Conservation (phyloP, 1,140 invertebrate genomes). For the Phortica variegata region DNA sequence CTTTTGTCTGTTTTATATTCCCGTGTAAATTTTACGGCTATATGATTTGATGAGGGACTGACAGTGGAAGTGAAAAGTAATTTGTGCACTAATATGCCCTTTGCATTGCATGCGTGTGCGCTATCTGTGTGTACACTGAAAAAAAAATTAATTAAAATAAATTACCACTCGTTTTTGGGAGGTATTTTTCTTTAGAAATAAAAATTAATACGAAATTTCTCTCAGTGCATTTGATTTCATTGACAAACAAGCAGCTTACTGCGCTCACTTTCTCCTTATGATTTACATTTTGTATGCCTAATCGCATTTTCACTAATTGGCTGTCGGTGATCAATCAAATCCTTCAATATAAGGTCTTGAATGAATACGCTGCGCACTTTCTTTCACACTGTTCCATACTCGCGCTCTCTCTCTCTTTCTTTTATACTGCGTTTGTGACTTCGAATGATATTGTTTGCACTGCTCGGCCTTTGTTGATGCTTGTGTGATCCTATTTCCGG, state of each 20-base stretch:
- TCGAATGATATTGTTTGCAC: too few relatives aligned
- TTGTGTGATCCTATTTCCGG: constrained; percentile 48
- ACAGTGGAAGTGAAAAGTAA: constrained; percentile 54
- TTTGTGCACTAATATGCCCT: constrained; percentile 47
- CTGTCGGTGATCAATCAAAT: constrained; percentile 52
- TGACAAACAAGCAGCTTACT: neutral
- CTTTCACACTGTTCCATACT: neutral
- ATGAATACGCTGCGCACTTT: constrained; percentile 1
- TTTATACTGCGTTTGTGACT: too few relatives aligned
- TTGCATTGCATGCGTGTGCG: too few relatives aligned
- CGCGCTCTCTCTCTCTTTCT: constrained; percentile 1
- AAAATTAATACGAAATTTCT: constrained; percentile 11
- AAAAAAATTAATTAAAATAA: constrained; percentile 13
- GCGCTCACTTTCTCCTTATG: constrained; percentile 9
- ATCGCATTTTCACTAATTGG: constrained; percentile 55
- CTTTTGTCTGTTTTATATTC: constrained; percentile 32
- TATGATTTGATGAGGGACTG: constrained; percentile 54
- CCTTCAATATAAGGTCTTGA: constrained; percentile 12
- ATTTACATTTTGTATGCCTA: constrained; percentile 42
- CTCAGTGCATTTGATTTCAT: constrained; percentile 16
- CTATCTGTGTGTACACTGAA: constrained; percentile 21
- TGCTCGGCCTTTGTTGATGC: too few relatives aligned
- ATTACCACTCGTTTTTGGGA: neutral
- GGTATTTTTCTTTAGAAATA: neutral
- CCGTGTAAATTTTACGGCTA: constrained; percentile 42